These are phyloP conservation scores for Conger conger DNA, from an alignment of 2,113 vertebrate species.

Conservation along the genomic window DNA sequence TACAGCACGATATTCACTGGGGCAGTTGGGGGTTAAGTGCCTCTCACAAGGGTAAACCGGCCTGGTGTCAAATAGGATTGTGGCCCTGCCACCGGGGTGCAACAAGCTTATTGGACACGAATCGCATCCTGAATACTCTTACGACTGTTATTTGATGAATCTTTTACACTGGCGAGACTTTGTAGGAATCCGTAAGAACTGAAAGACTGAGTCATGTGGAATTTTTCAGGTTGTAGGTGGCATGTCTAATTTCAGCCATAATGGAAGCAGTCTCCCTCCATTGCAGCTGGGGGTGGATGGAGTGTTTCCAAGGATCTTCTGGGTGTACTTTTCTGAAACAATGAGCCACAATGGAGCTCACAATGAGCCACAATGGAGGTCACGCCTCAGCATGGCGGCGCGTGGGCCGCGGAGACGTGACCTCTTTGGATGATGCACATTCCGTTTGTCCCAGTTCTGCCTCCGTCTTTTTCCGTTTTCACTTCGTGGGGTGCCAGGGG, in stretches of 20 bases:
- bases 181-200: background rate
- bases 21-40: background rate
- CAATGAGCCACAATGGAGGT: background rate
- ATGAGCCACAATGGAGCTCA: background rate
- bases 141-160: background rate
- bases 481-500: background rate
- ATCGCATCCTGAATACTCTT: background rate
- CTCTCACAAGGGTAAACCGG: background rate
- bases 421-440: background rate
- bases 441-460: background rate
- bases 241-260: background rate
- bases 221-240: background rate
- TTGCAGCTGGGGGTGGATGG: background rate
- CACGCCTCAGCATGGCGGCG: background rate
- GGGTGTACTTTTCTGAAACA: background rate
- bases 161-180: background rate
- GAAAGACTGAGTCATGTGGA: no score
- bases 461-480: background rate
- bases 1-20: background rate
- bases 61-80: background rate
- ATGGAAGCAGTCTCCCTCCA: background rate
- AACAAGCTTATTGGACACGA: background rate
- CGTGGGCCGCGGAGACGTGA: background rate
- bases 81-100: background rate
- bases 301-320: background rate